Conservation (phyloP, 1,140 invertebrate genomes). For the Sarcophaga peregrina region DNA sequence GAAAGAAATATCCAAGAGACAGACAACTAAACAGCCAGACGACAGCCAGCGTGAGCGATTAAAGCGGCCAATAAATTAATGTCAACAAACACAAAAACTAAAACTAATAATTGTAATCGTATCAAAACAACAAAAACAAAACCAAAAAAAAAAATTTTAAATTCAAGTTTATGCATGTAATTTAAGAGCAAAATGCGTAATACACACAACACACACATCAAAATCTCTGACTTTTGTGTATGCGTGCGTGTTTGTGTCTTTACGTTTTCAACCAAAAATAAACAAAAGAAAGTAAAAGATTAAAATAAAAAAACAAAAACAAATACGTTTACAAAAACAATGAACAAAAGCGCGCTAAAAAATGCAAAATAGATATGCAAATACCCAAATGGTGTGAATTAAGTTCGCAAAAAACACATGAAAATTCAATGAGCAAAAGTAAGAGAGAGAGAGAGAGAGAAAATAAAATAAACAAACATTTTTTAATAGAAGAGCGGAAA, state of each 20-base stretch:
- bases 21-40: neutral
- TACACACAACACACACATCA: neutral
- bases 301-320: neutral
- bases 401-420: neutral
- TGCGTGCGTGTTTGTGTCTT: neutral
- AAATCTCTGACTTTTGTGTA: neutral
- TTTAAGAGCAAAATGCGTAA: neutral
- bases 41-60: no score
- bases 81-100: no score
- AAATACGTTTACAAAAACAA: neutral
- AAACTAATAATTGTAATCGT: no score
- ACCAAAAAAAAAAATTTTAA: neutral
- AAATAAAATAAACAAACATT: neutral
- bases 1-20: neutral
- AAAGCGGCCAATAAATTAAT: no score
- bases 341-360: neutral
- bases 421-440: neutral
- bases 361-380: slow-evolving; percentile 4
- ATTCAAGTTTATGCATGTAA: slow-evolving; percentile 11
- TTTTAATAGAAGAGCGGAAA: no score
- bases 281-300: neutral
- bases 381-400: neutral
- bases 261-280: neutral
- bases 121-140: neutral
- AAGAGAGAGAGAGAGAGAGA: neutral